Percentiles rank a stretch among this genome's conserved stretches.
Conservation (phyloP, 2,113 vertebrate genomes). For the Solea solea region DNA sequence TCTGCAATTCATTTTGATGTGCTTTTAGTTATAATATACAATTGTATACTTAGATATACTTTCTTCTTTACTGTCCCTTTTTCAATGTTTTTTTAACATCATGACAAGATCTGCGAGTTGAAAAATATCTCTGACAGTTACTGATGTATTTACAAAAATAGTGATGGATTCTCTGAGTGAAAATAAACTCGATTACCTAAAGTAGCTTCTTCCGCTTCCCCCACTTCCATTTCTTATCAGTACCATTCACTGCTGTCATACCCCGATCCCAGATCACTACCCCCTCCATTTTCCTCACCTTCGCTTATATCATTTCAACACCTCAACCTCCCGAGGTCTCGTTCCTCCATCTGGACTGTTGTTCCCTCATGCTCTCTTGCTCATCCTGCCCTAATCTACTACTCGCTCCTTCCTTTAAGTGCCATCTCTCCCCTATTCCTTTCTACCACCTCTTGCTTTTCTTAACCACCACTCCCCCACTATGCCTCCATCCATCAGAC, state of each 20-base stretch:
- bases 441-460: constrained; percentile 38
- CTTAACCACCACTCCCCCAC: constrained; percentile 46
- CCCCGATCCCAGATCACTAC: constrained; percentile 45
- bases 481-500: constrained; percentile 74
- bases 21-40: neutral
- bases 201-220: constrained; percentile 40
- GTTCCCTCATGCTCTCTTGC: constrained; percentile 36
- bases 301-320: constrained; percentile 61
- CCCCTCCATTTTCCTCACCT: constrained; percentile 20
- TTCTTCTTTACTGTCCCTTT: neutral
- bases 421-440: constrained; percentile 27
- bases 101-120: constrained; percentile 28
- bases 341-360: constrained; percentile 33
- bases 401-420: constrained; percentile 49
- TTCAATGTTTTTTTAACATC: constrained; percentile 8
- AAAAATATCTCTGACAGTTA: constrained; percentile 48
- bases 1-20: neutral
- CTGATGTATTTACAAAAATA: constrained; percentile 52
- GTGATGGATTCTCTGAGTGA: constrained; percentile 54
- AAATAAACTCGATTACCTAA: constrained; percentile 68
- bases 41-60: neutral
- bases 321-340: constrained; percentile 57
- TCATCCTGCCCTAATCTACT: constrained; percentile 56
- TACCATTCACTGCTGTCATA: constrained; percentile 41
- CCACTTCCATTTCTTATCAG: constrained; percentile 56